Percentiles rank a stretch among this genome's conserved stretches.
Conservation (phyloP, 2,797 vertebrate genomes). For the Lagorchestes hirsutus region DNA sequence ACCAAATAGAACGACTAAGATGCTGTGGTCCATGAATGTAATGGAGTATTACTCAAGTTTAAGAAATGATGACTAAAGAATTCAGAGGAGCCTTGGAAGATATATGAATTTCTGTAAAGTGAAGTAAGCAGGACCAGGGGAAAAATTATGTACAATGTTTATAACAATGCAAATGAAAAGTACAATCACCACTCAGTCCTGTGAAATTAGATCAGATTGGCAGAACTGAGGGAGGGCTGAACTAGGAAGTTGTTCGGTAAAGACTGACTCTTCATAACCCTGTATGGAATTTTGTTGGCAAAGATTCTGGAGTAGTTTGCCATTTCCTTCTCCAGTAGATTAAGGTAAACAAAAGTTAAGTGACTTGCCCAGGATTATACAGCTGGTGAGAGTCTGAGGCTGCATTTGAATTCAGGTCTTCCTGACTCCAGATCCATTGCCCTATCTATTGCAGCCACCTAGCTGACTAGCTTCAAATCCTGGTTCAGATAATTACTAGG, state of each 20-base stretch:
- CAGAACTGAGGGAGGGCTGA: background rate
- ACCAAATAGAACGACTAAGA: background rate
- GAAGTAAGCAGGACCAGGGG: background rate
- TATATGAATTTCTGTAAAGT: background rate
- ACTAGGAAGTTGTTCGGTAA: background rate
- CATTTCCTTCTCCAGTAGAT: background rate
- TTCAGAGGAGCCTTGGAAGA: background rate
- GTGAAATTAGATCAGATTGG: background rate
- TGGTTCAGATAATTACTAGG: background rate
- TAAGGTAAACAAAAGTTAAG: background rate
- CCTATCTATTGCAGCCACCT: background rate
- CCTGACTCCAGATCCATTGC: background rate
- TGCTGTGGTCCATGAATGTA: background rate
- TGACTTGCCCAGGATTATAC: background rate
- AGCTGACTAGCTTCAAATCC: background rate
- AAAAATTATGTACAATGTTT: background rate
- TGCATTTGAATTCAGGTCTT: background rate
- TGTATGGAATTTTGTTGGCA: background rate
- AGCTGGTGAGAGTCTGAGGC: background rate
- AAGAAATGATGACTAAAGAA: background rate
- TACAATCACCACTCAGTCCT: background rate
- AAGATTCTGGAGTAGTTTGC: background rate
- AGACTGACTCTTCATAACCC: background rate
- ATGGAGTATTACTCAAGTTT: background rate
- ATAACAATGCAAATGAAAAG: background rate